phyloP scores from a whole-genome alignment of 30 jellyfish, hydroid and myxozoan genomes.

The Sanderia malayensis region DNA sequence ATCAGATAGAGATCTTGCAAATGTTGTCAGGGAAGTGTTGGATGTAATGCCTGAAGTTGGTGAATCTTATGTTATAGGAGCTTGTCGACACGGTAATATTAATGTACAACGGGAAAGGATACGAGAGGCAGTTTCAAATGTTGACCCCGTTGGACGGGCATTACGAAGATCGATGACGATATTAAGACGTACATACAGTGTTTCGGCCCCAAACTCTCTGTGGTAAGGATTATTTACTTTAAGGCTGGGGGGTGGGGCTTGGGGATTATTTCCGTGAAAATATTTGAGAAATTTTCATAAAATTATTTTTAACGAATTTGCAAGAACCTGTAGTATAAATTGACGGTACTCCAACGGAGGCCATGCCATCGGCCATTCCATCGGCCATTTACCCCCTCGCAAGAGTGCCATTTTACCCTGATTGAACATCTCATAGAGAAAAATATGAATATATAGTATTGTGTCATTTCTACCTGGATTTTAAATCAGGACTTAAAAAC shows the following conservation, averaged over 20 bases:
- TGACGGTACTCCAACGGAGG: not conserved
- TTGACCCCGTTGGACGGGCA: slow-evolving; percentile 61
- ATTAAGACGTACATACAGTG: slow-evolving; percentile 41
- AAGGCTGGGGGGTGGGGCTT: not conserved
- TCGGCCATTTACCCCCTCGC: slow-evolving; percentile 6
- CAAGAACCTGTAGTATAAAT: not conserved
- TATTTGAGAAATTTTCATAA: not conserved
- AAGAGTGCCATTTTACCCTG: not conserved
- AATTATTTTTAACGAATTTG: too few relatives aligned
- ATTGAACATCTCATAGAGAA: not conserved
- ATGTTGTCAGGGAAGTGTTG: slow-evolving; percentile 10
- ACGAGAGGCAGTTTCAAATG: slow-evolving; percentile 25
- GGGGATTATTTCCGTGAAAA: not conserved
- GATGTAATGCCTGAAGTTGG: slow-evolving; percentile 45
- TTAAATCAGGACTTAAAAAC: not conserved
- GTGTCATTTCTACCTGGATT: not conserved
- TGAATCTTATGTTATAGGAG: slow-evolving; percentile 43
- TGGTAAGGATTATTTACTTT: slow-evolving; percentile 20
- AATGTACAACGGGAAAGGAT: slow-evolving; percentile 38
- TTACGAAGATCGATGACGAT: slow-evolving; percentile 33
- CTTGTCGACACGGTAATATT: slow-evolving; percentile 30
- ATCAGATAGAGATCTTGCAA: slow-evolving; percentile 13
- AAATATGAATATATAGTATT: too few relatives aligned
- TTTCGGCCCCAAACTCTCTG: slow-evolving; percentile 35
- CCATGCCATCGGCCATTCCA: too few relatives aligned